Evolutionary conservation across 1,140 invertebrate genomes (phyloP).

Genomic region (Ganaspis sp.): DNA sequence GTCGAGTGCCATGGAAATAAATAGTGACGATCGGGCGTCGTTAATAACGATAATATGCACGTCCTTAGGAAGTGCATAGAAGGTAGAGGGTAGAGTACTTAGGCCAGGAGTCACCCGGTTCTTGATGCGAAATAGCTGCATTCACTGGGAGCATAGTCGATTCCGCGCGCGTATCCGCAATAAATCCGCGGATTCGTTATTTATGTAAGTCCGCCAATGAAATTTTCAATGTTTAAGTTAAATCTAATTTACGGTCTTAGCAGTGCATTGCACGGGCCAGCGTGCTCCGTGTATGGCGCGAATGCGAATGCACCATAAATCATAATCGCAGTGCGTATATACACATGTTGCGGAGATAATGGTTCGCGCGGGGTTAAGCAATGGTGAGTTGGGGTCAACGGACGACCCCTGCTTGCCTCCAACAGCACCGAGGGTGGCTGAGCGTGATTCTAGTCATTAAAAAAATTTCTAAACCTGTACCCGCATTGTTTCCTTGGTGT

Average conservation of each 20-base stretch:
- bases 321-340: constrained; percentile 53
- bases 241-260: constrained; percentile 62
- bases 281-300: constrained; percentile 10
- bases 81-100: constrained; percentile 1
- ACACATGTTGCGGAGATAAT: constrained; percentile 57
- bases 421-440: constrained; percentile 21
- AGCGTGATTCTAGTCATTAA: constrained; percentile 28
- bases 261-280: constrained; percentile 30
- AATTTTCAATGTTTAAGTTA: constrained; percentile 61
- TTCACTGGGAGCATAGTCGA: constrained; percentile 43
- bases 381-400: constrained; percentile 54
- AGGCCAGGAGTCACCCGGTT: neutral
- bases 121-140: constrained; percentile 16
- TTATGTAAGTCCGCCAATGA: constrained; percentile 56
- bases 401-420: constrained; percentile 50
- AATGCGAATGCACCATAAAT: constrained; percentile 53
- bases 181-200: constrained; percentile 54
- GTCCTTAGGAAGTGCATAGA: neutral
- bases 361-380: constrained; percentile 55
- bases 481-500: neutral
- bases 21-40: neutral
- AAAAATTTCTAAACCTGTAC: constrained; percentile 20
- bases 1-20: constrained; percentile 1
- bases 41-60: constrained; percentile 16
- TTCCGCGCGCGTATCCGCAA: constrained; percentile 43